These are phyloP conservation scores for Macrotis lagotis DNA, from an alignment of 2,113 vertebrate genomes.

Conservation along the genomic window DNA sequence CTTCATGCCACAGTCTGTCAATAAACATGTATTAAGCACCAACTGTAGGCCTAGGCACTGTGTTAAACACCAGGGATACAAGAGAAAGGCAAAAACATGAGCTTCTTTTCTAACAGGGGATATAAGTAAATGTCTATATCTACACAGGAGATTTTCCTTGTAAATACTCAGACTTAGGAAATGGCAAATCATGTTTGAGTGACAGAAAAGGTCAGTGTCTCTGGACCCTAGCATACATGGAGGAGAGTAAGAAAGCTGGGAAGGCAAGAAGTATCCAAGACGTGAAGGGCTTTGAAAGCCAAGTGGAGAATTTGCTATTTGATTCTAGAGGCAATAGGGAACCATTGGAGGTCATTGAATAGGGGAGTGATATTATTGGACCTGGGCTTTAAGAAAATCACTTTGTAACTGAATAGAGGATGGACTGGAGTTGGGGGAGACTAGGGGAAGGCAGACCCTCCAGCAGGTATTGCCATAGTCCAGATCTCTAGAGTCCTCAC, in stretches of 20 bases:
- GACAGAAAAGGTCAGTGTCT: neutral
- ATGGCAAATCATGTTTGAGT: neutral
- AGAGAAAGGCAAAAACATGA: neutral
- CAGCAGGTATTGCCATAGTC: neutral
- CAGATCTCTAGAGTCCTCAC: conserved; percentile 68
- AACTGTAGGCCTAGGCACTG: neutral
- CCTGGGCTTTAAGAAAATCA: neutral
- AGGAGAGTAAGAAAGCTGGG: neutral
- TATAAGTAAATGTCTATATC: no score
- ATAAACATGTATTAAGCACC: neutral
- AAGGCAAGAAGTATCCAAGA: neutral
- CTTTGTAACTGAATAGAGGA: neutral
- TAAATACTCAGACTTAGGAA: neutral
- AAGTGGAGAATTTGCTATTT: neutral
- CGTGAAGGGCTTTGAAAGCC: neutral
- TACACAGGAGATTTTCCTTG: neutral
- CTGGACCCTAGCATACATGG: neutral
- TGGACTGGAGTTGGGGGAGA: neutral
- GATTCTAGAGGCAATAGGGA: neutral
- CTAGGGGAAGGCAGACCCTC: neutral
- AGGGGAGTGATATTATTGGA: neutral
- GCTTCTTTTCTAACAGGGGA: neutral
- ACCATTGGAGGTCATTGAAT: neutral
- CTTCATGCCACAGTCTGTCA: neutral
- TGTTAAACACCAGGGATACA: neutral